Conservation (phyloP, 2,888 invertebrate species). For the Hydraecia micacea region DNA sequence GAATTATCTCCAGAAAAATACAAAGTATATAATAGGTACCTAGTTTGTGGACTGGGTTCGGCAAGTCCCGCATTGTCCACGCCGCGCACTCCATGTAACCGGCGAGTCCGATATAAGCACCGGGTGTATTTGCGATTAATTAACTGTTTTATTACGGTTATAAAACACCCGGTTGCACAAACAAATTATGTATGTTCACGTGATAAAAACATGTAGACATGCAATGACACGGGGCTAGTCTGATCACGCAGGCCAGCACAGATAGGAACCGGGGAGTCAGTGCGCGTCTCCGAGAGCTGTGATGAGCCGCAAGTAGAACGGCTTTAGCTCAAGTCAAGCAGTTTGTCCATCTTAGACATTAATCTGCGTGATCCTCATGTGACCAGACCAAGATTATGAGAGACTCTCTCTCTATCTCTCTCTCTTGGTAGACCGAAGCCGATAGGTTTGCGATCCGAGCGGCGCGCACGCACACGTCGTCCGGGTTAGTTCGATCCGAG, state of each 20-base stretch:
- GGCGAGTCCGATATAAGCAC: neutral
- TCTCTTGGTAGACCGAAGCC: neutral
- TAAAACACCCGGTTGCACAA: conserved; percentile 20
- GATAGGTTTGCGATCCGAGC: neutral
- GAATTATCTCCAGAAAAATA: neutral
- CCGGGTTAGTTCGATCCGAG: too few species aligned
- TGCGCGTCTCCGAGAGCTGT: neutral
- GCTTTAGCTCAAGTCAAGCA: neutral
- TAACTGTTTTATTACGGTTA: conserved; percentile 25
- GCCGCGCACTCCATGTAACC: neutral
- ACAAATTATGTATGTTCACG: conserved; percentile 14
- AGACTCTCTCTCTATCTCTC: neutral
- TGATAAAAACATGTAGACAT: neutral
- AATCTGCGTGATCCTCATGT: neutral
- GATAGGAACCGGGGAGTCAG: neutral
- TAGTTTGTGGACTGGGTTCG: neutral
- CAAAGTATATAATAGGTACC: neutral
- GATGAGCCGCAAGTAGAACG: neutral
- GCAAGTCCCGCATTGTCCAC: neutral
- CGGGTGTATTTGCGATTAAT: conserved; percentile 17
- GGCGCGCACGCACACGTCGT: neutral
- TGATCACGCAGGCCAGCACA: neutral
- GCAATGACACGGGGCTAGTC: neutral
- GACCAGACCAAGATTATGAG: neutral
- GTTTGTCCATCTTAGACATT: neutral